Evolutionary conservation across 2,888 invertebrate species (phyloP).

Genomic region (Ferrisia virgata): DNA sequence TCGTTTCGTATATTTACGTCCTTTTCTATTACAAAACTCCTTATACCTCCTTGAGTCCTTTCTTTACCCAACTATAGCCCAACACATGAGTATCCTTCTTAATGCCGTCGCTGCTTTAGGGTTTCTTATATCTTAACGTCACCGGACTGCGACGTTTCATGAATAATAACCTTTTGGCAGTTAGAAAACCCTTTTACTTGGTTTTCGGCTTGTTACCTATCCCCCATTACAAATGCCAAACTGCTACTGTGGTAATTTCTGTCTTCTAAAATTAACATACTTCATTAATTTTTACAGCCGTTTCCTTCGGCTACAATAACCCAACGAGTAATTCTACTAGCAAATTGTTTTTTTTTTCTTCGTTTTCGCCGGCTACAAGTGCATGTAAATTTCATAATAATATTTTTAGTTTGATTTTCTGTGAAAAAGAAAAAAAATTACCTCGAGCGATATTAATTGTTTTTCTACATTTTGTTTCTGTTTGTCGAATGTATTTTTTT

Average conservation of each 20-base stretch:
- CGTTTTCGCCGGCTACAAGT: neutral
- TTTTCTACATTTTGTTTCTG: neutral
- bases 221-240: slow-evolving; percentile 44
- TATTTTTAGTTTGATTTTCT: neutral
- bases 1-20: slow-evolving; percentile 33
- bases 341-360: neutral
- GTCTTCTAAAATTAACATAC: slow-evolving; percentile 43
- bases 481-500: too few relatives aligned
- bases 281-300: slow-evolving; percentile 45
- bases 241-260: slow-evolving; percentile 45
- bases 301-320: slow-evolving; percentile 17
- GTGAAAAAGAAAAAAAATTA: too few relatives aligned
- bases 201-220: slow-evolving; percentile 42
- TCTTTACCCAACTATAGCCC: slow-evolving; percentile 41
- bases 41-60: slow-evolving; percentile 44
- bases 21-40: slow-evolving; percentile 37
- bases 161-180: slow-evolving; percentile 45
- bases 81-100: slow-evolving; percentile 46
- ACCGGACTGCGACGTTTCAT: slow-evolving; percentile 46
- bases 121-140: slow-evolving; percentile 45
- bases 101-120: slow-evolving; percentile 46
- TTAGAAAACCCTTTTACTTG: slow-evolving; percentile 38
- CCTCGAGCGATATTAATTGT: neutral
- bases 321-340: neutral
- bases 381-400: neutral